phyloP scores from a whole-genome alignment of 2,113 vertebrate species.

The Brachionichthys hirsutus region DNA sequence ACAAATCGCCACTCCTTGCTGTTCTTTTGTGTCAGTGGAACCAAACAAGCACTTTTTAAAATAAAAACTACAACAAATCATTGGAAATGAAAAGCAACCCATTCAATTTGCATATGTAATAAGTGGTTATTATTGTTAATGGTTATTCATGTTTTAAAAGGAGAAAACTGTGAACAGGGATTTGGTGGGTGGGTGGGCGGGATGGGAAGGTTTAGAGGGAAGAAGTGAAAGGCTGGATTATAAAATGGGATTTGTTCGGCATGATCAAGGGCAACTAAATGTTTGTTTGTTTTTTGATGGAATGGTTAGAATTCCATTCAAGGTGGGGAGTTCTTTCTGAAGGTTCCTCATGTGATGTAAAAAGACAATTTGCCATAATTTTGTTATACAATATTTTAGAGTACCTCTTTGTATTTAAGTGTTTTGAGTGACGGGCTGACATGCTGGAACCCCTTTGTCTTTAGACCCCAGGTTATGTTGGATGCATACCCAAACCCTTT shows the following conservation, averaged over 20 bases:
- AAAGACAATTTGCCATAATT: constrained; percentile 71
- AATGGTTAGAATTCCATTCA: not conserved
- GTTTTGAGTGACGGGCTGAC: constrained; percentile 68
- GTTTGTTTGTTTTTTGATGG: constrained; percentile 48
- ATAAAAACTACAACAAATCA: constrained; percentile 53
- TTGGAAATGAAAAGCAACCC: constrained; percentile 71
- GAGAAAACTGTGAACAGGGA: constrained; percentile 78
- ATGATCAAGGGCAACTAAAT: constrained; percentile 67
- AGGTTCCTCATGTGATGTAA: constrained; percentile 67
- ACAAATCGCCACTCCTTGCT: constrained; percentile 42
- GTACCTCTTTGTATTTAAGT: constrained; percentile 78
- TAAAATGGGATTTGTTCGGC: constrained; percentile 43
- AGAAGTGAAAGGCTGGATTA: constrained; percentile 1
- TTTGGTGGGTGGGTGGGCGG: constrained; percentile 12
- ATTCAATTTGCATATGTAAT: constrained; percentile 59
- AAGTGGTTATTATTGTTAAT: constrained; percentile 61
- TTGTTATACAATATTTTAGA: constrained; percentile 73
- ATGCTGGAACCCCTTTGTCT: constrained; percentile 66
- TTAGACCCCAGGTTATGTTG: constrained; percentile 36
- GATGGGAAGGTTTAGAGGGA: not conserved
- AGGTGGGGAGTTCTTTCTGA: constrained; percentile 20
- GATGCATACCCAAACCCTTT: constrained; percentile 51
- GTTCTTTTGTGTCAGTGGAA: constrained; percentile 72
- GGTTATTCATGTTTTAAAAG: constrained; percentile 68
- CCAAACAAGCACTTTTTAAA: constrained; percentile 80